phyloP scores from a whole-genome alignment of 1,140 invertebrate species.

The Pogonognathellus flavescens region DNA sequence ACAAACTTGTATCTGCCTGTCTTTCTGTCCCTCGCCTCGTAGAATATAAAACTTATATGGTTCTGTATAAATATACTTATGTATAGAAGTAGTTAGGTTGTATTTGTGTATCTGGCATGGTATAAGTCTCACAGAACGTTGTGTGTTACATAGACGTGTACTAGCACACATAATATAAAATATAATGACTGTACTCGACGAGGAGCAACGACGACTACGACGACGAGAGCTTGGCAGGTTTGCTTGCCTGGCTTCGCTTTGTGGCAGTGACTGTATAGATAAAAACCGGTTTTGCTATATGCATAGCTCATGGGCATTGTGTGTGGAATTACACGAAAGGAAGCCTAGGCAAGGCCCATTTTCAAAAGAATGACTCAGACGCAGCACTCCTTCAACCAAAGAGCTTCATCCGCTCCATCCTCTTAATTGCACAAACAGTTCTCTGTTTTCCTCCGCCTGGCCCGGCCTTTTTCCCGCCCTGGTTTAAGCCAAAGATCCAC shows the following conservation, averaged over 20 bases:
- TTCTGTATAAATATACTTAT: not conserved
- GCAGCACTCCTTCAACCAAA: constrained; percentile 52
- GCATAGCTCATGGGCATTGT: constrained; percentile 45
- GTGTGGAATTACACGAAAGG: constrained; percentile 27
- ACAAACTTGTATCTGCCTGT: no score
- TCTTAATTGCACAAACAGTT: constrained; percentile 66
- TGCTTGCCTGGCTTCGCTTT: not conserved
- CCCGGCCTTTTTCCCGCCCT: constrained; percentile 47
- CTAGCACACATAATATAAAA: not conserved
- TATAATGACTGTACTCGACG: constrained; percentile 24
- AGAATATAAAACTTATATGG: no score
- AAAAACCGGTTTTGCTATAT: constrained; percentile 37
- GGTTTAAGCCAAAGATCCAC: constrained; percentile 19
- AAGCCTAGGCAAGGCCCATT: constrained; percentile 54
- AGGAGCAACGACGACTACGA: not conserved
- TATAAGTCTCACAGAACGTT: no score
- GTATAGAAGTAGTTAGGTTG: no score
- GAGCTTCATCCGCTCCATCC: constrained; percentile 61
- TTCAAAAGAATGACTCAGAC: constrained; percentile 65
- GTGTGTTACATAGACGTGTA: not conserved
- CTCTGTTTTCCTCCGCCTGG: constrained; percentile 52
- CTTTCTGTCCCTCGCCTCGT: no score
- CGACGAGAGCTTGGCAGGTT: constrained; percentile 8
- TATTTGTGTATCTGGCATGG: not conserved
- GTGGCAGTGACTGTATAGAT: constrained; percentile 5